A percentile compares a stretch with the other conserved stretches of the same genome.
phyloP scores from a whole-genome alignment of 2,797 vertebrate species.

The Coendou prehensilis region DNA sequence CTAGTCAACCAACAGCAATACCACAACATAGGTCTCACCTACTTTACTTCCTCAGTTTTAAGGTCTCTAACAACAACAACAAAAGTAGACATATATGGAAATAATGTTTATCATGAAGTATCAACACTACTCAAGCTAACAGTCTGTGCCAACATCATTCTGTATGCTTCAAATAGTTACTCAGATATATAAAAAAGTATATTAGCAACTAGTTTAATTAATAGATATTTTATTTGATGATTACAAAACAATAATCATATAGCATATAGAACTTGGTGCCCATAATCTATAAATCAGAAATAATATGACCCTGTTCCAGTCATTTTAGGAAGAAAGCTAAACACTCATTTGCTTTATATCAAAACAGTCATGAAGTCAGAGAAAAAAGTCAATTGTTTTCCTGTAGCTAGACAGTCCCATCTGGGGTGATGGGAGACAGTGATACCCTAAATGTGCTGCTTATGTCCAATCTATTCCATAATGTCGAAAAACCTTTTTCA shows the following conservation, averaged over 20 bases:
- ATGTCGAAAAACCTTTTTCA: neutral
- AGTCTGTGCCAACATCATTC: neutral
- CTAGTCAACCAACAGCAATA: neutral
- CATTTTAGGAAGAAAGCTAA: neutral
- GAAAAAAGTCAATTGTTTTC: neutral
- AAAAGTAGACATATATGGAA: neutral
- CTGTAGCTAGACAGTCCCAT: neutral
- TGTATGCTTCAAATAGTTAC: neutral
- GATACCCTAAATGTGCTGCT: neutral
- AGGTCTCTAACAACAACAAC: neutral
- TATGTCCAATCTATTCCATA: neutral
- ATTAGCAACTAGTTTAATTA: neutral
- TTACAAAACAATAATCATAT: neutral
- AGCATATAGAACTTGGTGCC: neutral
- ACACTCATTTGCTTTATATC: neutral
- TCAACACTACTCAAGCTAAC: constrained; percentile 12
- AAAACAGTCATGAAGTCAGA: neutral
- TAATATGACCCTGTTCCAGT: neutral
- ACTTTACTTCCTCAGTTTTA: neutral
- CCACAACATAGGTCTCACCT: neutral
- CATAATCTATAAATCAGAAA: neutral
- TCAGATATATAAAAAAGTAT: neutral
- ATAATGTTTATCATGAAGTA: neutral
- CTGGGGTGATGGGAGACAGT: neutral
- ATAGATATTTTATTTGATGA: neutral